Evolutionary conservation across 2,888 invertebrate species (phyloP).

Genomic region (Ornithoptera priamus): DNA sequence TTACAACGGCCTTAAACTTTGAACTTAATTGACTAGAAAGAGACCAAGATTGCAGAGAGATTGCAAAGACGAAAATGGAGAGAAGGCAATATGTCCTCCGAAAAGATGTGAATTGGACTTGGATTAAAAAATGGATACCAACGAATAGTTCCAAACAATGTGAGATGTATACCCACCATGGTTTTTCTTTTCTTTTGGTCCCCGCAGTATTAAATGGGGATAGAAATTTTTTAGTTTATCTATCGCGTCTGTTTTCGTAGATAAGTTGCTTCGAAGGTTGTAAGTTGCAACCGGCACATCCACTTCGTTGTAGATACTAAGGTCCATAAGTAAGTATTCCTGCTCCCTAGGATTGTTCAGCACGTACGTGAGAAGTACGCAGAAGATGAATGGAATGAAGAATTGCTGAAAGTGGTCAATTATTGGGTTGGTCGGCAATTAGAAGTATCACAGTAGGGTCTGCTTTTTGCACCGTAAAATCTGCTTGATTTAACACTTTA

Average conservation of each 20-base stretch:
- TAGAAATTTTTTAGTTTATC: slow-evolving; percentile 15
- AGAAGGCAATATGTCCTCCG: neutral
- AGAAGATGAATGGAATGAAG: slow-evolving; percentile 28
- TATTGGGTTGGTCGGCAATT: no score
- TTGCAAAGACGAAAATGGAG: no score
- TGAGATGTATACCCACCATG: slow-evolving; percentile 6
- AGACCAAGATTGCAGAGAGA: no score
- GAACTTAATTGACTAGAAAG: no score
- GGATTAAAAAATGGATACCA: neutral
- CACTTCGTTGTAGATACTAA: slow-evolving; percentile 6
- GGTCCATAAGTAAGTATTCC: slow-evolving; percentile 13
- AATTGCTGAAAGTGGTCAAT: slow-evolving; percentile 32
- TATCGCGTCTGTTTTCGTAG: neutral
- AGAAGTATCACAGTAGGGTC: no score
- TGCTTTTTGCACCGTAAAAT: no score
- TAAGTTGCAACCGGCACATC: slow-evolving; percentile 22
- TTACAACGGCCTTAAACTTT: no score
- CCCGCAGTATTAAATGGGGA: slow-evolving; percentile 17
- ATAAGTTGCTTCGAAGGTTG: neutral
- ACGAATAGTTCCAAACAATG: neutral
- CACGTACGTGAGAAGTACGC: slow-evolving; percentile 24
- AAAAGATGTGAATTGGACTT: neutral
- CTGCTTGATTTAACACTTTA: no score
- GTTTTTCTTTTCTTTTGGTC: neutral
- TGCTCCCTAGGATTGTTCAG: slow-evolving; percentile 25